Base-by-base conservation (phyloP, 2,797 vertebrate genomes). In the Passerculus sandwichensis region DNA sequence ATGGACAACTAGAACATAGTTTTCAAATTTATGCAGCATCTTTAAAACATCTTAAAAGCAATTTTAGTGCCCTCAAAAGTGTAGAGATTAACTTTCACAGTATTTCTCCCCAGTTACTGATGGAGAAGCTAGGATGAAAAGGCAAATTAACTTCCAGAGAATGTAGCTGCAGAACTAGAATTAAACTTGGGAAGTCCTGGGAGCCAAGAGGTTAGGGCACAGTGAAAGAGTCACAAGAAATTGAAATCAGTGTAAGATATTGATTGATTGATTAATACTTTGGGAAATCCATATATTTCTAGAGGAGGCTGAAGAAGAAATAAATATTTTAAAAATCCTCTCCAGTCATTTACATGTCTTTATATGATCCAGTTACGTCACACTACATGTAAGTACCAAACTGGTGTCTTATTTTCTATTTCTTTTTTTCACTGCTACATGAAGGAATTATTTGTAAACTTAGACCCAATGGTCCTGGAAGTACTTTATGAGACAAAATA, bases 381-480 rank as follows among this genome's bases (percentile, higher is more conserved):
- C 5, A 13, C 29, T 81, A 12, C 9, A 29, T 17, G 4, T 72
- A 60, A 54, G 21, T 32, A 54, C 22, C 23, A 71, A 87, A 57
- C 10, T 44, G 14, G 9, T 66, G 22, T 48, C 53, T 88, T 62
- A 13, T 85, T 84, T 94, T 78, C 51, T 62, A 4, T 79, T 69
- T 81, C 7, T 73, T 78, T 65, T n/a, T 14, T 5, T 1, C 1
- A 48, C 53, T 75, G 38, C 36, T 32, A 10, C 36, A 12, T 94
- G 71, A 92, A 98, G 98, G 97, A 98, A 88, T 50, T 98, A n/a
- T 94, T 73, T 18, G 98, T 98, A 79, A 99, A 99, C 91, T 92
- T 99, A 90, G 98, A 99, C 73, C 98, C 98, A 7, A 32, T 97
- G 56, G 96, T 99, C 22, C 91, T 98, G 85, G 98, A 99, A 96